Conservation (phyloP, 2,797 vertebrate genomes). For the Cebuella pygmaea region DNA sequence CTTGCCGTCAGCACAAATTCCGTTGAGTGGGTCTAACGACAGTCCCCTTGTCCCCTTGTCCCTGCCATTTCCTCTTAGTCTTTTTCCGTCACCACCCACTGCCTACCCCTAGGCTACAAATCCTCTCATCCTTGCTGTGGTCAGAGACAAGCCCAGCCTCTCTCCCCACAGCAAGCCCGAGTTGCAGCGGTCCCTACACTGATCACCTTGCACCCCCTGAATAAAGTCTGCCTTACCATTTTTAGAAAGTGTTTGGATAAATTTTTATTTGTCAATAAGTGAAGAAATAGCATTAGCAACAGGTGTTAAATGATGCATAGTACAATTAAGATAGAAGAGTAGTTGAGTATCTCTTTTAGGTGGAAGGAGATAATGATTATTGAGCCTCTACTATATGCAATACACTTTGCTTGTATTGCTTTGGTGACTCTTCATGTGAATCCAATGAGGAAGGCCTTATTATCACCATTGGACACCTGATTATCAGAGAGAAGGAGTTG, state of each 20-base stretch:
- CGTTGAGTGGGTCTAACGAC: not conserved
- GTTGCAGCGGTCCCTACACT: no score
- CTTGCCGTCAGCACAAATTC: not conserved
- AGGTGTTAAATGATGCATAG: not conserved
- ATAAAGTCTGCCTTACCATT: not conserved
- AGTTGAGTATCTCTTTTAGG: not conserved
- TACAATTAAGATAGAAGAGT: not conserved
- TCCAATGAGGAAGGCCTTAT: accelerated
- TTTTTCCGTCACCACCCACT: not conserved
- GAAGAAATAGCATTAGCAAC: not conserved
- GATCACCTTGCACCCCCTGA: not conserved
- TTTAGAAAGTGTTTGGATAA: not conserved
- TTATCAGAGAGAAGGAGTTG: not conserved
- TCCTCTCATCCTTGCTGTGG: no score
- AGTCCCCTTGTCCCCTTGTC: not conserved
- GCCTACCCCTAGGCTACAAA: not conserved
- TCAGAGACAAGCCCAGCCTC: not conserved
- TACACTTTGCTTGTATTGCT: not conserved
- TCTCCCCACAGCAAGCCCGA: not conserved
- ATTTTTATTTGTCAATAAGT: not conserved
- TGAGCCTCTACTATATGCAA: not conserved
- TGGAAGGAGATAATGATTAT: not conserved
- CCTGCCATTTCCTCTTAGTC: not conserved
- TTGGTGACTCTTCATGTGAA: not conserved
- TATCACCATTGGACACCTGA: no score